A percentile compares a stretch with the other conserved stretches of the same genome.
Conservation (phyloP, 2,113 vertebrate genomes). For the Madoqua kirkii region DNA sequence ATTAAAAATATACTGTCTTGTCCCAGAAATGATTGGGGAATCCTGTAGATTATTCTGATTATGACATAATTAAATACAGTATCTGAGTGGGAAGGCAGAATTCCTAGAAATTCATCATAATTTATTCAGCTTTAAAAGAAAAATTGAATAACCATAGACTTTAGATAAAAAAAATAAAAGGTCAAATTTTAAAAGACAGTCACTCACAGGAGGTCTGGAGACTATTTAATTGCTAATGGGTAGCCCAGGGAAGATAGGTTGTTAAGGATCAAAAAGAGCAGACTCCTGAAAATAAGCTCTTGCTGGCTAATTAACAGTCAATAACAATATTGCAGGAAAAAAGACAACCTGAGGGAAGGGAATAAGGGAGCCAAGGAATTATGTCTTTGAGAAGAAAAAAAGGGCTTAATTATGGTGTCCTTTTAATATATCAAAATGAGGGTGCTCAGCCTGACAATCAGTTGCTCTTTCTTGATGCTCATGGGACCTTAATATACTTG, state of each 20-base stretch:
- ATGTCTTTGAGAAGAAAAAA: background rate
- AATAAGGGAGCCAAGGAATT: background rate
- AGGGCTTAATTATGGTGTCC: background rate
- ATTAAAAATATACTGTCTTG: background rate
- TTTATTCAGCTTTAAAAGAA: constrained; percentile 18
- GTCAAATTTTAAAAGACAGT: constrained; percentile 28
- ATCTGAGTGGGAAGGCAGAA: background rate
- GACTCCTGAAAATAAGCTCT: constrained; percentile 27
- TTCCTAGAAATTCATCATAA: constrained; percentile 12
- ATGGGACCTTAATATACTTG: background rate
- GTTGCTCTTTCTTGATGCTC: background rate
- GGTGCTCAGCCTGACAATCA: background rate
- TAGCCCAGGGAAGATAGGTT: background rate
- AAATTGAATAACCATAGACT: background rate
- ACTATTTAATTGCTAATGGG: constrained; percentile 28
- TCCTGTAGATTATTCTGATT: background rate
- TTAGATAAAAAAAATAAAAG: constrained; percentile 26
- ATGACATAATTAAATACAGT: background rate
- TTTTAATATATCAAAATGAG: background rate
- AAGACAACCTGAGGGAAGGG: background rate
- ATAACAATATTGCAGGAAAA: constrained; percentile 1
- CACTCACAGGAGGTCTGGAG: background rate
- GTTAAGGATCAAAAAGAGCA: constrained; percentile 25
- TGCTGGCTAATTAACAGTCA: constrained; percentile 31
- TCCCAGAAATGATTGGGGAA: background rate